These are phyloP conservation scores for Psophia crepitans DNA, from an alignment of 2,113 vertebrate species.

Conservation along the genomic window DNA sequence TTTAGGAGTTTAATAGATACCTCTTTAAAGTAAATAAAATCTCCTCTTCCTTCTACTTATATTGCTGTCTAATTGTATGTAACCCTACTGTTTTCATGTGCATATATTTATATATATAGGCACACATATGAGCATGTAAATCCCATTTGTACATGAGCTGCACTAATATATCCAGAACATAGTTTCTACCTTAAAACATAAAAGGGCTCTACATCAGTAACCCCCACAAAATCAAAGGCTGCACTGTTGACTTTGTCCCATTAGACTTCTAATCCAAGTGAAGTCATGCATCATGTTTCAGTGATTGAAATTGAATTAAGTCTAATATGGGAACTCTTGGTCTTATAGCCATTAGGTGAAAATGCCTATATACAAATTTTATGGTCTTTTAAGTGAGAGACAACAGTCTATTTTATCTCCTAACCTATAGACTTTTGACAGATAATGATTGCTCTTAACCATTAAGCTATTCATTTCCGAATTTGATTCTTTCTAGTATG, in stretches of 20 bases:
- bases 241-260: background rate
- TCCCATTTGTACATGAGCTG: background rate
- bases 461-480: background rate
- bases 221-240: background rate
- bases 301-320: background rate
- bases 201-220: background rate
- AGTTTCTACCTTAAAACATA: background rate
- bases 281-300: background rate
- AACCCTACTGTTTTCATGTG: background rate
- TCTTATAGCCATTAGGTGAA: background rate
- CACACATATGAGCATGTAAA: background rate
- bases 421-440: background rate
- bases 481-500: background rate
- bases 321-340: background rate
- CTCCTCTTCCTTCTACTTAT: background rate
- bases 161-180: background rate
- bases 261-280: background rate
- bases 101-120: background rate
- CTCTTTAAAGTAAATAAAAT: background rate
- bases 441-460: background rate
- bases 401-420: background rate
- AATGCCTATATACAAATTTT: background rate
- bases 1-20: background rate
- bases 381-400: background rate
- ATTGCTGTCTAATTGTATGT: background rate